Evolutionary conservation across 2,113 vertebrate genomes (phyloP), one percentile per base, ranked within the genome.

Genomic region (Nasalis larvatus): DNA sequence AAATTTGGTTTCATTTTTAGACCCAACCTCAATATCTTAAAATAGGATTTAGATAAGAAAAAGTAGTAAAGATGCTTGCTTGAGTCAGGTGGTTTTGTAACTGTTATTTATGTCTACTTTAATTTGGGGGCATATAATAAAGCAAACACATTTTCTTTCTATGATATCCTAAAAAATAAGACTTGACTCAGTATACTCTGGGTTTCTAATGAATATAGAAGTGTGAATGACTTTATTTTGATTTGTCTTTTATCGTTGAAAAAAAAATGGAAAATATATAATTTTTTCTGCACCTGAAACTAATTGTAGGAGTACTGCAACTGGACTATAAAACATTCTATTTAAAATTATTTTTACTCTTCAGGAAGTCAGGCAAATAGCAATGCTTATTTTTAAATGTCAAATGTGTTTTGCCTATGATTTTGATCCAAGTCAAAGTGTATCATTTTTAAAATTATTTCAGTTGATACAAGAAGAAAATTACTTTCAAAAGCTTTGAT

Each of bases 291-390:
- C 54, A 88, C 11, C 16, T 90, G n/a, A 56, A 84, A 77, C 27
- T 73, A 49, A 87, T 87, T 90, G 42, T 91, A 81, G 74, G 63
- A 91, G 27, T 73, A 35, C 23, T 95, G 49, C n/a, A 95, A 68
- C 8, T 37, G 4, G 49, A 74, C 40, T 94, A 47, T 90, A 32
- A 77, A 88, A 74, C 83, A 69, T 96, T 96, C 25, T 85, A 30
- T 86, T 83, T 90, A 54, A 81, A 87, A 80, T 94, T 94, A 87
- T 92, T 95, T 96, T 92, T 93, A 49, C 16, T 89, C 23, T 92
- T 90, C 21, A 56, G 30, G 49, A 81, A 94, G 87, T 95, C 56
- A 94, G 71, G n/a, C 49, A 81, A 77, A 88, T 85, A 87, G 30
- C 25, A 81, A 5, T 54, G 18, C n/a, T 92, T 91, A 85, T 96